Conservation (phyloP, 2,888 invertebrate species). For the Cataglyphis cursor region DNA sequence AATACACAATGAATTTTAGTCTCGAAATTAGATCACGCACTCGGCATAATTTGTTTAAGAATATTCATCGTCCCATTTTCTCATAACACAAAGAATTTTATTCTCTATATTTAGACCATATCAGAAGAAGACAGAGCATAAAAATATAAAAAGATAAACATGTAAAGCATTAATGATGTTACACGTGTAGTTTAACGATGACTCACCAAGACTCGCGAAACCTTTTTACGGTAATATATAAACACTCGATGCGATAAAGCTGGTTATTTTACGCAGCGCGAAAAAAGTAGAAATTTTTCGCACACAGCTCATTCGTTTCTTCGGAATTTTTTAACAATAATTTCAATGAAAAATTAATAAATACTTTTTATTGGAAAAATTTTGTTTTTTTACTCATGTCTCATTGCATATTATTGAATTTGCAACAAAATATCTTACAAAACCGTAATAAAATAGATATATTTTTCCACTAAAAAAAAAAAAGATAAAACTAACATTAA, state of each 20-base stretch:
- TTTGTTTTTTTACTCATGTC: not conserved
- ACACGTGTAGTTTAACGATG: not conserved
- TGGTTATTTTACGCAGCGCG: conserved; percentile 23
- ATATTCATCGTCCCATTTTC: not conserved
- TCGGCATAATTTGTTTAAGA: not conserved
- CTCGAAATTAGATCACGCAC: not conserved
- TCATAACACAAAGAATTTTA: not conserved
- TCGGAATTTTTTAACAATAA: not conserved
- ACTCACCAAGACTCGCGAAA: not conserved
- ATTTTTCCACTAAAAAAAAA: not conserved
- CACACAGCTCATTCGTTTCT: not conserved
- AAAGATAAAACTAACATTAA: not conserved
- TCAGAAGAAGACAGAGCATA: not conserved
- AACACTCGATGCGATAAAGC: not conserved
- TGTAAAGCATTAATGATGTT: not conserved
- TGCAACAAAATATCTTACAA: not conserved
- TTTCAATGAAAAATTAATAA: not conserved
- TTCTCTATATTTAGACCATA: not conserved
- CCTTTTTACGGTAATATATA: conserved; percentile 11
- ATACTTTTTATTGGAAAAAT: not conserved
- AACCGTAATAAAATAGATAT: not conserved
- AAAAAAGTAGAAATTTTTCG: not conserved
- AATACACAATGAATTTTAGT: not conserved
- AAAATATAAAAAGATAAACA: not conserved
- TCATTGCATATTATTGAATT: not conserved